Base-by-base conservation (phyloP, 2,113 vertebrate species). In the Aleadryas rufinucha region DNA sequence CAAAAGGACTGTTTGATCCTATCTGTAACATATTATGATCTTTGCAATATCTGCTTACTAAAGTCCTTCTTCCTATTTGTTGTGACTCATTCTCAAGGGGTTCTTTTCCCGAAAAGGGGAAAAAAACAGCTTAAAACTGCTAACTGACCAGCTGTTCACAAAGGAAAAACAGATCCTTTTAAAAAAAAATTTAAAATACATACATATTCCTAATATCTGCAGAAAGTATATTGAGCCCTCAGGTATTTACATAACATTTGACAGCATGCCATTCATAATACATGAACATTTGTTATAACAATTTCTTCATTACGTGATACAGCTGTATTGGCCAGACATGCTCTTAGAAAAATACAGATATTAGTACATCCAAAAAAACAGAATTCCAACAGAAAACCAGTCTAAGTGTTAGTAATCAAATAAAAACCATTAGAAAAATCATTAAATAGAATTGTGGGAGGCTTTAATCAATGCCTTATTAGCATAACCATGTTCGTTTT, bases 181-280 rank as follows among this genome's bases (percentile, higher is more conserved):
- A 8, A 20, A 64, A 71, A 39, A 28, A 6, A 1, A 11, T 45
- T 27, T 5, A 19, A 78, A 39, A 78, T 71, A 61, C 0, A 21
- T 27, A 90, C 13, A 11, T 56, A 79, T 42, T 88, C 41, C 65
- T 84, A 39, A 37, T 72, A 93, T 49, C 68, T 88, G 50, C 60
- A 64, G 70, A 80, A 92, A 91, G 41, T 68, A 84, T 81, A 86
- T 17, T 54, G 72, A 94, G 71, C 89, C 87, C 78, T 89, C n/a
- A 33, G 59, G 47, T 95, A 77, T 95, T 96, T 93, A 92, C 45
- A 54, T 77, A 82, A 75, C 42, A 61, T 85, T 57, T 93, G 82
- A 80, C 74, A 95, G 86, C 68, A 60, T 24, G 66, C 57, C 45
- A 84, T 94, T 77, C 50, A 84, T 76, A 63, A 57, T 72, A 82